A percentile compares a stretch with the other conserved stretches of the same genome.
phyloP scores from a whole-genome alignment of 2,888 invertebrate species.

The Antitype chi region DNA sequence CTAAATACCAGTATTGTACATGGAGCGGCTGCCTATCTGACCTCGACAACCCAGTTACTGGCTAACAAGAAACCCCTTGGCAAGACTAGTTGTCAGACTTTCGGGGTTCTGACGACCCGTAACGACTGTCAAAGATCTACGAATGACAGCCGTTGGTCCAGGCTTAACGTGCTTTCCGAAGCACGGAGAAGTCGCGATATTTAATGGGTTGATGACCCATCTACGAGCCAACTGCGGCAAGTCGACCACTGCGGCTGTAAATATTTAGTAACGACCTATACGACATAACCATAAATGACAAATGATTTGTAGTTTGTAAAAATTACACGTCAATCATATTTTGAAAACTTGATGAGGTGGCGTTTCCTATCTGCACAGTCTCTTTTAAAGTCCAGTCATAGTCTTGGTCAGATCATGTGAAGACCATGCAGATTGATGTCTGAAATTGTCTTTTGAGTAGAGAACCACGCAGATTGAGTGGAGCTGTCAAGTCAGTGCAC shows the following conservation, averaged over 20 bases:
- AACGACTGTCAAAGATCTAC: neutral
- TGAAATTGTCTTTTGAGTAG: too few species aligned
- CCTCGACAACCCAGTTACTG: neutral
- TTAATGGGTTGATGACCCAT: neutral
- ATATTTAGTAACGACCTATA: neutral
- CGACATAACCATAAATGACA: neutral
- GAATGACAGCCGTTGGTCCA: neutral
- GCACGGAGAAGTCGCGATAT: neutral
- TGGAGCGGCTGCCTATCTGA: neutral
- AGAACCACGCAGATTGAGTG: too few species aligned
- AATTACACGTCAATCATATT: too few species aligned
- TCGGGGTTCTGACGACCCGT: neutral
- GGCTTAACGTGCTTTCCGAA: neutral
- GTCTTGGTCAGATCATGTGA: too few species aligned
- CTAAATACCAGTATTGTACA: neutral
- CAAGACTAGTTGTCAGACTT: neutral
- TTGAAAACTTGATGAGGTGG: too few species aligned
- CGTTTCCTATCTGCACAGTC: too few species aligned
- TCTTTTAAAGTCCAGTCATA: too few species aligned
- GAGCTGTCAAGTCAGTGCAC: too few species aligned
- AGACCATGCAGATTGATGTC: too few species aligned
- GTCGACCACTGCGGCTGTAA: neutral
- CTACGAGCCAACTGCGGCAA: neutral
- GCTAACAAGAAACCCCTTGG: neutral
- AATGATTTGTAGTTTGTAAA: too few species aligned